phyloP scores from a whole-genome alignment of 2,888 invertebrate species.

The Pristionchus fissidentatus region DNA sequence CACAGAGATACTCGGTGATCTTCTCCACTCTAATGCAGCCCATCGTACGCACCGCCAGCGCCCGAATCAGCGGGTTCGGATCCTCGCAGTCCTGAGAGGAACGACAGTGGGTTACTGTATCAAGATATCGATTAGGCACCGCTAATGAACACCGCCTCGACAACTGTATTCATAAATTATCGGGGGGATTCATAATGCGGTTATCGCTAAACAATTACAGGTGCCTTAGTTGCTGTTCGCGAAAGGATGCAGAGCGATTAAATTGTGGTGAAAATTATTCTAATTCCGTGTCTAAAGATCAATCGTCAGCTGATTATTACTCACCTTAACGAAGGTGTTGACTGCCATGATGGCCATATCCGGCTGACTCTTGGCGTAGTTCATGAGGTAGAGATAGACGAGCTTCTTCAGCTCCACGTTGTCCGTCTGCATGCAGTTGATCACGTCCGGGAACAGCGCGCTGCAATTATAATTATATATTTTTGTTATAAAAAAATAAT shows the following conservation, averaged over 20 bases:
- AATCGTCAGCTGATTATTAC: too few species aligned
- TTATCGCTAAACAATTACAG: too few species aligned
- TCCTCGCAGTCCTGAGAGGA: slow-evolving; percentile 93
- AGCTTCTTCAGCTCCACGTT: slow-evolving; percentile 98
- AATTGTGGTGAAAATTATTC: background rate
- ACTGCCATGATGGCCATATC: slow-evolving; percentile 99
- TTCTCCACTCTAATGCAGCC: slow-evolving; percentile 99
- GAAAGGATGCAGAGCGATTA: background rate
- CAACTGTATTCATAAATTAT: too few species aligned
- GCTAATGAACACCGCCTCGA: too few species aligned
- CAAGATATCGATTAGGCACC: background rate
- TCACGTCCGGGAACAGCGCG: slow-evolving; percentile 97
- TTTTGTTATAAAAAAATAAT: too few species aligned
- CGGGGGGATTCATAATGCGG: too few species aligned
- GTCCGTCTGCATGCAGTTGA: slow-evolving; percentile 99
- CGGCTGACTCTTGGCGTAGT: slow-evolving; percentile 99
- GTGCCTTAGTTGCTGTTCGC: background rate
- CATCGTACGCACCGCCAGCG: slow-evolving; percentile 98
- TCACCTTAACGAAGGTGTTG: slow-evolving; percentile 98
- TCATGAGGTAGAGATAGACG: slow-evolving; percentile 98
- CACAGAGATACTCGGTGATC: slow-evolving; percentile 98
- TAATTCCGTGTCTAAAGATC: background rate
- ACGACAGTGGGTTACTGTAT: background rate
- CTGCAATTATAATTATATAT: slow-evolving; percentile 73
- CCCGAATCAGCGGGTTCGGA: slow-evolving; percentile 97